Conservation (phyloP, 2,797 vertebrate species). For the Characodon lateralis region DNA sequence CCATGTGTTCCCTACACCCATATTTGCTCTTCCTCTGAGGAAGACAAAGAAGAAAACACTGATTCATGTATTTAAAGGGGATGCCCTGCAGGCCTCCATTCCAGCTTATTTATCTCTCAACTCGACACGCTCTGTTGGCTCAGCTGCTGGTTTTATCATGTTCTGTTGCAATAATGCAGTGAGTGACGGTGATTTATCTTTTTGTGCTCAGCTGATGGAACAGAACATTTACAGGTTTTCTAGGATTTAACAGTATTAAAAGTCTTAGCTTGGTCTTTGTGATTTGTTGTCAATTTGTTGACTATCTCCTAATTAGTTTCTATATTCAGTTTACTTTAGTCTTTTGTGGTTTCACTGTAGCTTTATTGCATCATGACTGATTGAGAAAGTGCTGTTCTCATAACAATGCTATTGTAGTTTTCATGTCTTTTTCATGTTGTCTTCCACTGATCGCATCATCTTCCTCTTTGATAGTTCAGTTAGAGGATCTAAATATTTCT, state of each 20-base stretch:
- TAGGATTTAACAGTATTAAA: background rate
- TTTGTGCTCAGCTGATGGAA: too few relatives aligned
- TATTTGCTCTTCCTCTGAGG: slow-evolving; percentile 48
- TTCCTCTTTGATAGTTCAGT: background rate
- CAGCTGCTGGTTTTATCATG: background rate
- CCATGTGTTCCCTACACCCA: slow-evolving; percentile 47
- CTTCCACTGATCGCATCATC: background rate
- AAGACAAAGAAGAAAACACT: slow-evolving; percentile 30
- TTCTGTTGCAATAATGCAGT: background rate
- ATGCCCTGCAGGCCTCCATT: slow-evolving; percentile 44
- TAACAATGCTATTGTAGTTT: background rate
- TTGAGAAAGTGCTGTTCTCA: background rate
- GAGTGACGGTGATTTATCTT: background rate
- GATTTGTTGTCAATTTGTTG: background rate
- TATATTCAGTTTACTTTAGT: background rate
- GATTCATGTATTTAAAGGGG: slow-evolving; percentile 39
- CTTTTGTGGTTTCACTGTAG: background rate
- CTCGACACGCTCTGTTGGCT: slow-evolving; percentile 4
- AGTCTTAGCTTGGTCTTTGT: background rate
- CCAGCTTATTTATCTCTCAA: slow-evolving; percentile 21
- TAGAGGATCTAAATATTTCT: background rate
- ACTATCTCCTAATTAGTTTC: background rate
- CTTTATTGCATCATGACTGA: background rate
- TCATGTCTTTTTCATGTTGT: background rate
- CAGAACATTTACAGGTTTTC: background rate